Conservation (phyloP, 1,140 invertebrate genomes). For the Archegozetes longisetosus region DNA sequence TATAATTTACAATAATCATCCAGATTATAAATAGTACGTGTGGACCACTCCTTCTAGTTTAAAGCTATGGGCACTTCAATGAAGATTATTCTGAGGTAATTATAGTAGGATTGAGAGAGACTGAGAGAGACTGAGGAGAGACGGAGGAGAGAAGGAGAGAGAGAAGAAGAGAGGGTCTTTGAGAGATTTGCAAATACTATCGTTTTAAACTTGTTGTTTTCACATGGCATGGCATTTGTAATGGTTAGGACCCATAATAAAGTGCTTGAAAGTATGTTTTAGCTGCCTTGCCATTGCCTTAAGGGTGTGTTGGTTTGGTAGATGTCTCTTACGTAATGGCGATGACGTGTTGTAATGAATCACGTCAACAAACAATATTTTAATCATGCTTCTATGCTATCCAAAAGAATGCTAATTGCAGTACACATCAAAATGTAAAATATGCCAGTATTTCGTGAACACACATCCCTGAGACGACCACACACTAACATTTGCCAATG, state of each 20-base stretch:
- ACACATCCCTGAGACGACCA: background rate
- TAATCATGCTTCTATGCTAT: background rate
- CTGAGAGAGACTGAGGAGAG: no score
- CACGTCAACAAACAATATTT: conserved; percentile 1
- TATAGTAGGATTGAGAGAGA: background rate
- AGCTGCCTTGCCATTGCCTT: background rate
- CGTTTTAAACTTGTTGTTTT: background rate
- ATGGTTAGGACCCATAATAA: background rate
- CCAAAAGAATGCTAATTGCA: background rate
- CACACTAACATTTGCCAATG: background rate
- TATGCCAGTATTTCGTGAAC: background rate
- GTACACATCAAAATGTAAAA: background rate
- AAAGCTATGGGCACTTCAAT: background rate
- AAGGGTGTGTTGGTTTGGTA: background rate
- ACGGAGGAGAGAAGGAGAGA: no score
- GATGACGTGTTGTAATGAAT: conserved; percentile 5
- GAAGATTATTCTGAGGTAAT: background rate
- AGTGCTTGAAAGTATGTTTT: background rate
- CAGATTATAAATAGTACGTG: background rate
- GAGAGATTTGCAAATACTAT: background rate
- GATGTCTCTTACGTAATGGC: background rate
- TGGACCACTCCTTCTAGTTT: background rate
- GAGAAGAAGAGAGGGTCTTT: no score
- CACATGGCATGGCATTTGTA: background rate
- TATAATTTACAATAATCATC: background rate